These are phyloP conservation scores for Petrophora chlorosata DNA, from an alignment of 2,888 invertebrate genomes.

Conservation along the genomic window DNA sequence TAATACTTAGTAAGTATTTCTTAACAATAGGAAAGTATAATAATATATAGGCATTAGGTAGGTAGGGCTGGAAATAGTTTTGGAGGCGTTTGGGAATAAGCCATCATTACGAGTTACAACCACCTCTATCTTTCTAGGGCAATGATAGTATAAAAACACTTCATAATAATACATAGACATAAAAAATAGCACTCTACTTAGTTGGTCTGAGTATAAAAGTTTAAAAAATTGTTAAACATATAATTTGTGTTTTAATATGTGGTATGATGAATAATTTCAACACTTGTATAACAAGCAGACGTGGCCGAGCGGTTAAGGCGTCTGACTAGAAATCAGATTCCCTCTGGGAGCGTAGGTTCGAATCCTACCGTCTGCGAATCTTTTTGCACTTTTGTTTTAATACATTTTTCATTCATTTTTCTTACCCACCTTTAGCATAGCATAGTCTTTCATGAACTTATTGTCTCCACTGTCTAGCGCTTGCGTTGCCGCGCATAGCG, in stretches of 20 bases:
- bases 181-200: too few relatives aligned
- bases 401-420: slow-evolving; percentile 4
- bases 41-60: too few relatives aligned
- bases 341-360: slow-evolving; percentile 96
- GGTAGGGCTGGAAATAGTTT: too few relatives aligned
- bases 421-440: slow-evolving; percentile 86
- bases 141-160: too few relatives aligned
- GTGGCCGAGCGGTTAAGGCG: slow-evolving; percentile 95
- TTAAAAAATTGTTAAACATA: too few relatives aligned
- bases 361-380: slow-evolving; percentile 93
- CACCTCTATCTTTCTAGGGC: too few relatives aligned
- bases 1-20: neutral
- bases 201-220: too few relatives aligned
- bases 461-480: slow-evolving; percentile 85
- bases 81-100: too few relatives aligned
- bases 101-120: too few relatives aligned
- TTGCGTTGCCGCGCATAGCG: slow-evolving; percentile 58
- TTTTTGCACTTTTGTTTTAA: slow-evolving; percentile 42
- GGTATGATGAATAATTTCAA: neutral
- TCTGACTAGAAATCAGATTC: slow-evolving; percentile 95
- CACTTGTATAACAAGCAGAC: slow-evolving; percentile 80
- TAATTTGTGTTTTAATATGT: too few relatives aligned
- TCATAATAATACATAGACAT: too few relatives aligned
- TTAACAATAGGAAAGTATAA: too few relatives aligned
- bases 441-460: slow-evolving; percentile 87